A percentile compares a stretch with the other conserved stretches of the same genome.
Conservation (phyloP, 2,888 invertebrate species). For the Drosophila anomelani region DNA sequence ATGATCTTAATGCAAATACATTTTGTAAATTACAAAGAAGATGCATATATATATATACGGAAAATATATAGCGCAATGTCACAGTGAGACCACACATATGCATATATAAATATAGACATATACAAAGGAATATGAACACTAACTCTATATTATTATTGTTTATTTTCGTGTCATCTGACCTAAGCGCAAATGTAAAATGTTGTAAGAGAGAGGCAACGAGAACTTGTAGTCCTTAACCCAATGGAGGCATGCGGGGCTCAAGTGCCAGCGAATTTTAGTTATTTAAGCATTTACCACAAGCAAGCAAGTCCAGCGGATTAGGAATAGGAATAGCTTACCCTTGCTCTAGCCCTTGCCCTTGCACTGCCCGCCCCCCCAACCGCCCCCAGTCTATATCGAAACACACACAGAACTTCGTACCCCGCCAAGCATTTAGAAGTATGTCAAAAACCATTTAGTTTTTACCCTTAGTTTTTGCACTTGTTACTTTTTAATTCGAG, state of each 20-base stretch:
- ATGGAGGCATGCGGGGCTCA: constrained; percentile 64
- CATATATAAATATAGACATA: constrained; percentile 26
- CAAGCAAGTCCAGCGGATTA: constrained; percentile 41
- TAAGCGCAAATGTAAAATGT: constrained; percentile 47
- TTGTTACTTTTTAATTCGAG: constrained; percentile 71
- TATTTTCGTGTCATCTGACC: constrained; percentile 41
- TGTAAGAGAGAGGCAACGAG: constrained; percentile 32
- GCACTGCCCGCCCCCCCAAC: constrained; percentile 12
- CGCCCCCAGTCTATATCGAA: constrained; percentile 22
- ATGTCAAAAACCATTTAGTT: constrained; percentile 47
- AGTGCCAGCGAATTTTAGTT: constrained; percentile 75
- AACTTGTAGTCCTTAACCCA: constrained; percentile 34
- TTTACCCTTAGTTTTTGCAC: constrained; percentile 62
- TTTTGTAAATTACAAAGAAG: constrained; percentile 60
- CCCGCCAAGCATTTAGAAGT: constrained; percentile 69
- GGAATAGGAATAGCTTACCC: constrained; percentile 15
- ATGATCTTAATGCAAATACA: constrained; percentile 69
- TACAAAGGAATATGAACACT: constrained; percentile 14
- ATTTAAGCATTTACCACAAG: constrained; percentile 67
- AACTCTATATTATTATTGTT: constrained; percentile 33
- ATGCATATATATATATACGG: constrained; percentile 34
- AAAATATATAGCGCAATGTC: constrained; percentile 28
- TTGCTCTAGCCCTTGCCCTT: constrained; percentile 6
- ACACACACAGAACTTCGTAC: constrained; percentile 37
- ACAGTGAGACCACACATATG: constrained; percentile 20